A percentile compares a stretch with the other conserved stretches of the same genome.
Conservation (phyloP, 1,140 invertebrate genomes). For the Pseudomyrmex pallidus region DNA sequence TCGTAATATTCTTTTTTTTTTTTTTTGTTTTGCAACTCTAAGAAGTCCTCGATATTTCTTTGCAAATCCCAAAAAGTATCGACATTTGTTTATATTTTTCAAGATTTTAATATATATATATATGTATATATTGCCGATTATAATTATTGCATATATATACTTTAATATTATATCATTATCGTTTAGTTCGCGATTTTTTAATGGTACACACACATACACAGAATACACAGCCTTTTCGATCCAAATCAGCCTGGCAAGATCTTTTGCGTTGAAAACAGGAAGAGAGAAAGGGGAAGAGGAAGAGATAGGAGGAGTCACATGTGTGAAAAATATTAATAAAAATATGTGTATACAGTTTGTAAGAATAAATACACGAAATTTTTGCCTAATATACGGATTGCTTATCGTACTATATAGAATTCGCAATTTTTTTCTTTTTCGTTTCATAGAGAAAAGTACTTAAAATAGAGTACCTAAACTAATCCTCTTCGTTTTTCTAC, state of each 20-base stretch:
- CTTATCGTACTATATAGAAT: conserved; percentile 68
- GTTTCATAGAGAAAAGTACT: conserved; percentile 78
- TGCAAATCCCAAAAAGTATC: conserved; percentile 6
- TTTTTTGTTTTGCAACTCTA: neutral
- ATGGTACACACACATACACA: conserved; percentile 9
- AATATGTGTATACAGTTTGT: conserved; percentile 74
- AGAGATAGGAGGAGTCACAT: conserved; percentile 24
- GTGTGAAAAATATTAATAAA: conserved; percentile 61
- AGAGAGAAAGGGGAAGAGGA: conserved; percentile 10
- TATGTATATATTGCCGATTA: neutral
- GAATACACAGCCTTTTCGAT: conserved; percentile 65
- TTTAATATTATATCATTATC: conserved; percentile 20
- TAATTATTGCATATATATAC: conserved; percentile 31
- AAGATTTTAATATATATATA: conserved; percentile 7
- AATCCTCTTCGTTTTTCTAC: conserved; percentile 74
- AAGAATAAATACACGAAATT: conserved; percentile 75
- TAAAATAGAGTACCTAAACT: conserved; percentile 82
- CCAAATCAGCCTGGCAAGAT: conserved; percentile 71
- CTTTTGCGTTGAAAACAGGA: conserved; percentile 6
- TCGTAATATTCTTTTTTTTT: conserved; percentile 1
- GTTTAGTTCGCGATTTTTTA: conserved; percentile 14
- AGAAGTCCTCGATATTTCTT: neutral
- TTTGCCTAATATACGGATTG: conserved; percentile 68
- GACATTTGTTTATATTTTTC: conserved; percentile 28
- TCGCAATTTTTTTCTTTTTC: conserved; percentile 54